Base-by-base conservation (phyloP, 2,888 invertebrate genomes). In the Watsonalla cultraria region DNA sequence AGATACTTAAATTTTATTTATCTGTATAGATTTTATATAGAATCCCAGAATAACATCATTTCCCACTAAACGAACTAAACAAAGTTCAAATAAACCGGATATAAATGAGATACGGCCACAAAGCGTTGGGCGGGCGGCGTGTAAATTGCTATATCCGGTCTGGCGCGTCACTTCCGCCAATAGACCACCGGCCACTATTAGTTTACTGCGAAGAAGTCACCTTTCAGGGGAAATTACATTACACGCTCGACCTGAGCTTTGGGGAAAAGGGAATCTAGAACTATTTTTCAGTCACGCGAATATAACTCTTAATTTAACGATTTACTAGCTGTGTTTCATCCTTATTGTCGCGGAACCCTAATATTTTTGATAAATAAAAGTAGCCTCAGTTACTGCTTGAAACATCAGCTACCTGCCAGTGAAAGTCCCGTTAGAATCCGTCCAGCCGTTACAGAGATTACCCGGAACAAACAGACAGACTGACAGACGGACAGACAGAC, bases 61-160 rank as follows among this genome's bases (percentile, higher is more conserved):
- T 8, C 37, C 42, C 11, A 42, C 42, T 11, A 42, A 42, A 8
- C 42, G 42, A 42, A 51, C 37, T 42, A 13, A 15, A 65, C 59
- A 37, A 66, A 70, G 48, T 61, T 48, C 49, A 61, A 65, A 68
- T 63, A 69, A 72, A 76, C 52, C 55, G 55, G 62, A 68, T 80
- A 78, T 60, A 61, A 65, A 68, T 49, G 66, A 68, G 70, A 74
- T 70, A 68, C 62, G 63, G 63, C 65, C 65, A 70, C 72, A 67
- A 67, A 68, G 65, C 37, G 51, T 48, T 47, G 52, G 50, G 53
- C 59, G 69, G 66, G 61, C 64, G 59, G 62, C 68, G 78, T 72
- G 83, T 77, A 87, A 87, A 87, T 85, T 85, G 86, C 66, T 70
- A 79, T 80, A 77, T 86, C 87, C 86, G 82, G 82, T 74, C 73